Percentiles rank a stretch among this genome's conserved stretches.
Evolutionary conservation across 2,888 invertebrate genomes (phyloP).

Genomic region (Lycocerus yunnanus): DNA sequence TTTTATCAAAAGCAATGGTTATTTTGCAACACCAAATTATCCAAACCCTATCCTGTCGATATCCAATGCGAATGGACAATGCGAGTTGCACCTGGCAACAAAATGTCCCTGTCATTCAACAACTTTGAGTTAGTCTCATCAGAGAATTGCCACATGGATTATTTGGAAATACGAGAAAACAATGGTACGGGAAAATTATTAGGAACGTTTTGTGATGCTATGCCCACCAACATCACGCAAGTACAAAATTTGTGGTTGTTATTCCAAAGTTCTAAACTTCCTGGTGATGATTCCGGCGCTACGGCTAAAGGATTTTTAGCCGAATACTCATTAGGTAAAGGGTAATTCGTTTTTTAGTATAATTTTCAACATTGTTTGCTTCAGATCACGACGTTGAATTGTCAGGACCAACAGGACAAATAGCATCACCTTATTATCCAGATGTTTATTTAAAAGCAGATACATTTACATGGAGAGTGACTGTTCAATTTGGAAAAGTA

Average conservation of each 20-base stretch:
- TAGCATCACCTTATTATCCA: constrained; percentile 83
- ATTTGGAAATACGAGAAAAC: constrained; percentile 79
- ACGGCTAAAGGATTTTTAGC: constrained; percentile 76
- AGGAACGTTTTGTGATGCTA: constrained; percentile 74
- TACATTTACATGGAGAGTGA: constrained; percentile 72
- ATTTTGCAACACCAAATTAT: constrained; percentile 72
- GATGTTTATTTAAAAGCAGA: constrained; percentile 52
- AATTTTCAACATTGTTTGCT: constrained; percentile 3
- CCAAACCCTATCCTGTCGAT: constrained; percentile 72
- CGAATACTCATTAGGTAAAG: constrained; percentile 67
- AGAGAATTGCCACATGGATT: constrained; percentile 81
- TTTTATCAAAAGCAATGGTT: constrained; percentile 64
- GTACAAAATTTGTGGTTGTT: constrained; percentile 70
- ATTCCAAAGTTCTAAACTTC: constrained; percentile 67
- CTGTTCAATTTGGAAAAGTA: constrained; percentile 59
- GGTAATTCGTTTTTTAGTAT: rapidly evolving
- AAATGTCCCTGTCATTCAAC: constrained; percentile 66
- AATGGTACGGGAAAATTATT: constrained; percentile 68
- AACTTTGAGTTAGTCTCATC: constrained; percentile 72
- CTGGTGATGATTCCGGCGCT: constrained; percentile 50
- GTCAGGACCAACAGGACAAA: constrained; percentile 67
- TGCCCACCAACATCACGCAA: constrained; percentile 66
- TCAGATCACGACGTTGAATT: constrained; percentile 71
- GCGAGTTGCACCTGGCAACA: constrained; percentile 57
- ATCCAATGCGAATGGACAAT: constrained; percentile 78